Percentiles rank a stretch among this genome's conserved stretches.
Conservation (phyloP, 2,888 invertebrate genomes). For the Apotomis turbidana region DNA sequence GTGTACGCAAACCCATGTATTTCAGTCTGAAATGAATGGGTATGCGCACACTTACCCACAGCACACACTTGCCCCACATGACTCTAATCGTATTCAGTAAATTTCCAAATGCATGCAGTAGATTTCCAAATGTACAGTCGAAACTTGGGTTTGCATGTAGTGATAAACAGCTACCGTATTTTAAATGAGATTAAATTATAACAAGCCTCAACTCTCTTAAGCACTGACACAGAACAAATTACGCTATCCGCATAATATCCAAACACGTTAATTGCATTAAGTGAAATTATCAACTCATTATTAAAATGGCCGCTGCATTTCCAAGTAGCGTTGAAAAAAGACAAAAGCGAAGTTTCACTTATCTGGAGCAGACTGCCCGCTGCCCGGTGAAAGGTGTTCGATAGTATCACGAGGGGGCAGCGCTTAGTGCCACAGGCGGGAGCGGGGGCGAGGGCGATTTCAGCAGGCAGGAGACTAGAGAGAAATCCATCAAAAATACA, state of each 20-base stretch:
- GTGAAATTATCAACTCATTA: conserved; percentile 41
- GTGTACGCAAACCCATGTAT: no score
- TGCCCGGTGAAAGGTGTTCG: conserved; percentile 51
- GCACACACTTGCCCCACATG: no score
- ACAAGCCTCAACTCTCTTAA: conserved; percentile 24
- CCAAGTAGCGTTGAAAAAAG: conserved; percentile 48
- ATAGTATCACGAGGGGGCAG: conserved; percentile 47
- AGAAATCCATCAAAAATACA: conserved; percentile 43
- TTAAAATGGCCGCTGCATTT: conserved; percentile 44
- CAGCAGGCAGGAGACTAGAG: neutral
- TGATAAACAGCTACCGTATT: conserved; percentile 10
- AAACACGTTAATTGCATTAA: conserved; percentile 39
- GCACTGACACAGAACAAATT: conserved; percentile 35
- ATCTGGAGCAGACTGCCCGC: conserved; percentile 52
- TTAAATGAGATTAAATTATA: conserved; percentile 22
- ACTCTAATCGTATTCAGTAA: no score
- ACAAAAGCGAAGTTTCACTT: conserved; percentile 52
- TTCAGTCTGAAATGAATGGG: no score
- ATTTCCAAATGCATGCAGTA: no score
- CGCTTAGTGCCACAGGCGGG: conserved; percentile 14
- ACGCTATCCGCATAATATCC: conserved; percentile 24
- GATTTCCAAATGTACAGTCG: no score
- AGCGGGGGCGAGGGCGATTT: conserved; percentile 19
- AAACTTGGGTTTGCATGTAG: neutral
- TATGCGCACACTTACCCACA: no score